These are phyloP conservation scores for Bombus superbus DNA, from an alignment of 1,140 invertebrate species.

Conservation along the genomic window DNA sequence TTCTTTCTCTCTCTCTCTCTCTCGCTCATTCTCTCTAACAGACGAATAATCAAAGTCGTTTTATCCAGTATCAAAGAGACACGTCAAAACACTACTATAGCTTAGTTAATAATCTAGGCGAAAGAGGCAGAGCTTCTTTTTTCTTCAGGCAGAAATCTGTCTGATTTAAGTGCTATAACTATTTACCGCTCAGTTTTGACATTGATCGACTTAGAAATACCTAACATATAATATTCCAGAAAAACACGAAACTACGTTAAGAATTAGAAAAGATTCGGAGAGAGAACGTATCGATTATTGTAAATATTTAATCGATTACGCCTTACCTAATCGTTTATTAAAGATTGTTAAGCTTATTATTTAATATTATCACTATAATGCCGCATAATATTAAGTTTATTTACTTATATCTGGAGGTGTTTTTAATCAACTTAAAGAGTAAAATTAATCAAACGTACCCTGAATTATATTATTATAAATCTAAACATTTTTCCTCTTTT, in stretches of 20 bases:
- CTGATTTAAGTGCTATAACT: neutral
- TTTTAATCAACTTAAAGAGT: conserved; percentile 11
- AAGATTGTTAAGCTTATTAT: conserved; percentile 15
- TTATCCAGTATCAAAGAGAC: conserved; percentile 75
- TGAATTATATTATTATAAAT: conserved; percentile 13
- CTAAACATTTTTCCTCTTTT: neutral
- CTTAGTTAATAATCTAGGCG: conserved; percentile 21
- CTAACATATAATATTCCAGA: neutral
- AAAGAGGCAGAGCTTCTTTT: neutral
- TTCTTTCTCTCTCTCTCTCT: neutral
- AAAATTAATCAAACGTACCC: conserved; percentile 8
- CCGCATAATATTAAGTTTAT: conserved; percentile 30
- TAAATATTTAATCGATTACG: conserved; percentile 22
- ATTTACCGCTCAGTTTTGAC: neutral
- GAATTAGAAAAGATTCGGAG: neutral
- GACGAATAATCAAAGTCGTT: conserved; percentile 60
- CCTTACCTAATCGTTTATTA: conserved; percentile 29
- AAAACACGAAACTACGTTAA: conserved; percentile 24
- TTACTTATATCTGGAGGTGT: neutral
- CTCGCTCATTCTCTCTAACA: neutral
- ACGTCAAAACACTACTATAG: conserved; percentile 14
- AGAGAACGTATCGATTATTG: neutral
- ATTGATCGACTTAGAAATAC: neutral
- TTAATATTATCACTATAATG: conserved; percentile 46
- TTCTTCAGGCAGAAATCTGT: neutral